Conservation (phyloP, 2,113 vertebrate species). For the Cyanistes caeruleus region DNA sequence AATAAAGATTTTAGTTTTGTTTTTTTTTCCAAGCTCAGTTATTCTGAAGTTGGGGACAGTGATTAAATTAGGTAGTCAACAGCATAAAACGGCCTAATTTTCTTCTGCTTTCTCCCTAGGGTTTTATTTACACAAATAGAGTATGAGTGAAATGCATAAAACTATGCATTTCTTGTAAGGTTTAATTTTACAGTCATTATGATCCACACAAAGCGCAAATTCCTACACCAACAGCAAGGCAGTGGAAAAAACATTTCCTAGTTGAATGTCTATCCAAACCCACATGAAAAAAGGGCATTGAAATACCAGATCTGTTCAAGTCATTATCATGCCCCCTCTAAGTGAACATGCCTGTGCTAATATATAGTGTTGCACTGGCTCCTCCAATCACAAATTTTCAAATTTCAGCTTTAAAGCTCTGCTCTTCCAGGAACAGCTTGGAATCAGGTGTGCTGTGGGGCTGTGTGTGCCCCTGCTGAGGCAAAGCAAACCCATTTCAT, state of each 20-base stretch:
- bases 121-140: not conserved
- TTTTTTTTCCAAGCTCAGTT: slow-evolving; percentile 7
- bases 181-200: not conserved
- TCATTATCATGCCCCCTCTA: not conserved
- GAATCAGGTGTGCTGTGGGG: not conserved
- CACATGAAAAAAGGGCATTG: not conserved
- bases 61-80: slow-evolving; percentile 38
- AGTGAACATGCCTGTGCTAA: not conserved
- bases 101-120: not conserved
- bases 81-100: slow-evolving; percentile 16
- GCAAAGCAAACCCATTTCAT: not conserved
- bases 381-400: not conserved
- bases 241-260: not conserved
- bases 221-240: not conserved
- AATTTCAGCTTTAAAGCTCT: not conserved
- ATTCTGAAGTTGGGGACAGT: slow-evolving; percentile 41
- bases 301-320: not conserved
- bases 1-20: not conserved
- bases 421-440: not conserved
- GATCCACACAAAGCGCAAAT: not conserved
- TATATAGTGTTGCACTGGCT: not conserved
- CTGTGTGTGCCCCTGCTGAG: accelerated
- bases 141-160: not conserved
- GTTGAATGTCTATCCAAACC: not conserved
- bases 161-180: not conserved